A percentile compares a stretch with the other conserved stretches of the same genome.
phyloP scores from a whole-genome alignment of 2,113 vertebrate genomes.

The Datnioides undecimradiatus region DNA sequence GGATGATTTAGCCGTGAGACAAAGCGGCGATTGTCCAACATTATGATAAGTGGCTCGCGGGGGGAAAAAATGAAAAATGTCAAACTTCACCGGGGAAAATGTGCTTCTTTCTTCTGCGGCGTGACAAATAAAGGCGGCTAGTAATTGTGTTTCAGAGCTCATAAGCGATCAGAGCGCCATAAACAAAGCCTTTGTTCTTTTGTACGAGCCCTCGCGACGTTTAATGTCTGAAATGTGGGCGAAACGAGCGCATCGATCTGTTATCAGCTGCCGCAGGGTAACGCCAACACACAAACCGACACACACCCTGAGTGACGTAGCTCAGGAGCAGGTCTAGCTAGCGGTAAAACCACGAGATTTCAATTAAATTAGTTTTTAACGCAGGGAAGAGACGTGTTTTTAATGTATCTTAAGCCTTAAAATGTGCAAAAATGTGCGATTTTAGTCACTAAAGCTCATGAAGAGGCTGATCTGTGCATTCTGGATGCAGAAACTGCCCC shows the following conservation, averaged over 20 bases:
- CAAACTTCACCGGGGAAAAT: constrained; percentile 22
- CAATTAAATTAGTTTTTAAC: too few species aligned
- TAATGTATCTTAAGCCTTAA: too few species aligned
- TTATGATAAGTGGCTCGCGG: constrained; percentile 30
- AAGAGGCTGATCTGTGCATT: too few species aligned
- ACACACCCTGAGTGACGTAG: not conserved
- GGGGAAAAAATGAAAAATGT: constrained; percentile 3
- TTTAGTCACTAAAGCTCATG: too few species aligned
- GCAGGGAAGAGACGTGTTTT: too few species aligned
- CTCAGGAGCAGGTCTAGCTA: too few species aligned
- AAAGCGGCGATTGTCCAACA: constrained; percentile 41
- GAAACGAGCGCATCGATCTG: not conserved
- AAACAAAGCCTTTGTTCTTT: constrained; percentile 31
- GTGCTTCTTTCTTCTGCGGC: constrained; percentile 19
- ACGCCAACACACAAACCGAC: too few species aligned
- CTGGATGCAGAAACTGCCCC: not conserved
- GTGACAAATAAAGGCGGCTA: constrained; percentile 22
- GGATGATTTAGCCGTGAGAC: constrained; percentile 45
- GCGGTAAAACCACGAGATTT: too few species aligned
- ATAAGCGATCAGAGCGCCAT: constrained; percentile 10
- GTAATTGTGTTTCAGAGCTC: constrained; percentile 15
- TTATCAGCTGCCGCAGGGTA: not conserved
- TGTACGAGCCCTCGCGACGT: not conserved
- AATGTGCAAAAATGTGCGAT: not conserved
- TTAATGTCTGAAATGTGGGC: not conserved